Evolutionary conservation across 2,797 vertebrate species (phyloP), one percentile per base, ranked within the genome.

Genomic region (Leuciscus waleckii): DNA sequence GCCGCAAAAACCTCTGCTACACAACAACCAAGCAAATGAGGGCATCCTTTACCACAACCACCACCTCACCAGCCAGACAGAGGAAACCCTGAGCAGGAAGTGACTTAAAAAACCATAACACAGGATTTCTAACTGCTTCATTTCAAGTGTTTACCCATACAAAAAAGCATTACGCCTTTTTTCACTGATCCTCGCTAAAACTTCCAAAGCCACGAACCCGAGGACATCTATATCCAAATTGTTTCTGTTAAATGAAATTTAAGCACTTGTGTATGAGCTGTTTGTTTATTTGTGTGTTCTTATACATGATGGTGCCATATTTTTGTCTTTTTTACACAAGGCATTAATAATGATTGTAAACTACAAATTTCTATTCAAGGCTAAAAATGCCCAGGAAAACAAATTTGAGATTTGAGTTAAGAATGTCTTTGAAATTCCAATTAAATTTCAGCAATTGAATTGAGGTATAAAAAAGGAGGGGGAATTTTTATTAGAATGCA

Each of bases 11-110:
- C 80, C 82, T 51, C 83, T 51, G 77, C 80, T 56, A 77, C 68
- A 86, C 76, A 86, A 90, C 88, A 90, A 90, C 77, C 51, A 74
- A 73, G 58, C 77, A 85, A 83, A 83, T n/a, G 77, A 78, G 88
- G 88, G 86, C 74, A 88, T 88, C 84, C 90, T 89, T 78, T 26
- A 74, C 76, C 41, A 76, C 43, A 21, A 71, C n/a, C 16, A 37
- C 68, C 71, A 29, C 74, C 77, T 71, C 41, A 26, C 58, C 81
- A 68, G 26, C 61, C 37, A 85, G 79, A 85, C 73, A 73, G 35
- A 74, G 78, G 79, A 87, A 82, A 87, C 83, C 43, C 85, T 81
- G 70, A 70, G 23, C 5, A 76, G 81, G 75, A 70, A 87, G 70
- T 83, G 78, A 68, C 23, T 16, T 78, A 63, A 49, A 79, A 88